Percentiles rank a stretch among this genome's conserved stretches.
Conservation (phyloP, 2,797 vertebrate species). For the Anguilla pacifica region DNA sequence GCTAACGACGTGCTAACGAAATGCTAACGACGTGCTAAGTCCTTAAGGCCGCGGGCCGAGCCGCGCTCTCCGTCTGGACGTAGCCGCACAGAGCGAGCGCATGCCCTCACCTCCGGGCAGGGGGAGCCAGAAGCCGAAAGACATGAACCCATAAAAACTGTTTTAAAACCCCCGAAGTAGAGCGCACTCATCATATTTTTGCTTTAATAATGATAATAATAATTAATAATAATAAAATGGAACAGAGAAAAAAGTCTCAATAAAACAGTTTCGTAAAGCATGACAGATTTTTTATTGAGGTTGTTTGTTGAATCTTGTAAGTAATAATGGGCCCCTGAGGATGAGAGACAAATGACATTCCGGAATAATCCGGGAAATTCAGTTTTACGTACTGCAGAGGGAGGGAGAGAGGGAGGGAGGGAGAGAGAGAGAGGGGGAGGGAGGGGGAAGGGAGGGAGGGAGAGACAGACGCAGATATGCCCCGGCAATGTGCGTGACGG, state of each 20-base stretch:
- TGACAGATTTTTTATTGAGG: background rate
- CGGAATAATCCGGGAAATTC: background rate
- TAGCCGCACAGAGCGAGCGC: background rate
- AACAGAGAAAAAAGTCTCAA: background rate
- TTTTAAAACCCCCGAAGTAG: no score
- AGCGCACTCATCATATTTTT: no score
- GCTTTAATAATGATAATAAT: no score
- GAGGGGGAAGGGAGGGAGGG: no score
- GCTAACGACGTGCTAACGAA: no score
- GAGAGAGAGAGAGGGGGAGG: accelerated
- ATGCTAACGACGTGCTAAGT: background rate
- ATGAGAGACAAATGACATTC: background rate
- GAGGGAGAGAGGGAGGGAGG: background rate
- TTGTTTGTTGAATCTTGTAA: background rate
- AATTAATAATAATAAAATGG: background rate
- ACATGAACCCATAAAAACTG: no score
- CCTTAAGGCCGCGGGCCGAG: background rate
- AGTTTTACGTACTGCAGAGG: background rate
- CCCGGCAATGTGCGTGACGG: background rate
- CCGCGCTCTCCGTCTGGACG: background rate
- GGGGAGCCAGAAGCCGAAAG: background rate
- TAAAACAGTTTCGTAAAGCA: background rate
- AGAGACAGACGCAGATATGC: background rate
- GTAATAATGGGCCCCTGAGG: background rate
- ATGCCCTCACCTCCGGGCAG: background rate